Evolutionary conservation across 2,888 invertebrate genomes (phyloP).

Genomic region (Melieria crassipennis): DNA sequence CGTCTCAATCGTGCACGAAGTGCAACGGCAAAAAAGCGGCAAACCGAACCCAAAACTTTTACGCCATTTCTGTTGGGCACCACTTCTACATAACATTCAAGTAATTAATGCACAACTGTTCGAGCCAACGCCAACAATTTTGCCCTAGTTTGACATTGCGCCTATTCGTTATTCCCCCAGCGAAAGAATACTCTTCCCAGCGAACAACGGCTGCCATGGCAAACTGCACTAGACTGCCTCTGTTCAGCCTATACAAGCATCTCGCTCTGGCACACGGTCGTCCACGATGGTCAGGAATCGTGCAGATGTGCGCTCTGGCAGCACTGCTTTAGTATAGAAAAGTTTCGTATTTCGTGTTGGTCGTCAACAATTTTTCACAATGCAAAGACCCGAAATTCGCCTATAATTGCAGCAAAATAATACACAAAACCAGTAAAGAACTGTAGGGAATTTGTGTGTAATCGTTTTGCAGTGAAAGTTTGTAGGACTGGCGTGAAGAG

Average conservation of each 20-base stretch:
- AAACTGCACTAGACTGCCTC: too few species aligned
- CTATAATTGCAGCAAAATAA: slow-evolving; percentile 1
- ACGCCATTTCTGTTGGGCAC: neutral
- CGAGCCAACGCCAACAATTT: too few species aligned
- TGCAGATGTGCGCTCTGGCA: slow-evolving; percentile 25
- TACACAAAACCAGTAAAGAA: neutral
- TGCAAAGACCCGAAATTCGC: slow-evolving; percentile 23
- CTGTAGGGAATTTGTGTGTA: neutral
- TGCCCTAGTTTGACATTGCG: too few species aligned
- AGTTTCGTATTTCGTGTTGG: slow-evolving; percentile 39
- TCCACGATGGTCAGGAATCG: neutral
- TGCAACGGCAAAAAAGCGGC: slow-evolving; percentile 22
- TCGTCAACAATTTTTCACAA: slow-evolving; percentile 38
- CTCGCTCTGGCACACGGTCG: slow-evolving; percentile 21
- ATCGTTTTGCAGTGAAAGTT: neutral
- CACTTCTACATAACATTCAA: too few species aligned
- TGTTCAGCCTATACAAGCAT: neutral
- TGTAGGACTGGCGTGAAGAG: neutral
- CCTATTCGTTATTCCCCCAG: too few species aligned
- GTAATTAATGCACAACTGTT: too few species aligned
- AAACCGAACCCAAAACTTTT: slow-evolving; percentile 17
- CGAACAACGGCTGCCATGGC: too few species aligned
- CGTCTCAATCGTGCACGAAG: slow-evolving; percentile 10
- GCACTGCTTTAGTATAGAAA: slow-evolving; percentile 34
- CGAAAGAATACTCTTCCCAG: too few species aligned